Base-by-base conservation (phyloP, 2,797 vertebrate species). In the Diceros bicornis region DNA sequence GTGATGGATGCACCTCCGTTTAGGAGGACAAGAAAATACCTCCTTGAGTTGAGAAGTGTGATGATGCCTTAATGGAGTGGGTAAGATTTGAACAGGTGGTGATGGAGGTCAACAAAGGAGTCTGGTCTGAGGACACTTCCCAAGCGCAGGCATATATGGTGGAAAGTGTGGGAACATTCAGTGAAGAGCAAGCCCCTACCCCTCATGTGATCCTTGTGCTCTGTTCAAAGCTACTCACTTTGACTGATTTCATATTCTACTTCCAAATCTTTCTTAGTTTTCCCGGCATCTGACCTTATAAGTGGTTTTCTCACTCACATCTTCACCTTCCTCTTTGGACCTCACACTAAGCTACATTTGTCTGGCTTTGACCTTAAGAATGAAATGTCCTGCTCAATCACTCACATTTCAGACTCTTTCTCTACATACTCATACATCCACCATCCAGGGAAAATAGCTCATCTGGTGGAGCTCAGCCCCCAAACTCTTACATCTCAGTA, bases 201-300 rank as follows among this genome's bases (percentile, higher is more conserved):
- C 1, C 1, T n/a, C 50, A 0, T 7, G 0, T 29, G 6, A 7
- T 2, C 69, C 12, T 29, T 13, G 21, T 6, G 14, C 44, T 50
- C 20, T 81, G 29, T 5, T n/a, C 47, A 34, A 71, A 71, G 11
- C n/a, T 44, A 1, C 13, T 93, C 57, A 6, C 4, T 78, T 61
- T n/a, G 16, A 9, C 55, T 52, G 52, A n/a, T 14, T 9, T 23
- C 61, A 25, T 13, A 2, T 21, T 34, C 72, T n/a, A n/a, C 20
- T 74, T 87, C 29, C 13, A 77, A 25, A 55, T 77, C 37, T 59
- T 18, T 37, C 34, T n/a, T 25, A 23, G 14, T n/a, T 52, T 44
- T 52, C 25, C 16, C 34, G 57, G 37, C 18, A 59, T 88, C 71
- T 79, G 27, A 52, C 29, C 23, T 84, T 72, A 55, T 7, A 41